A percentile compares a stretch with the other conserved stretches of the same genome.
These are phyloP conservation scores for Varanus salvator DNA, from an alignment of 2,113 vertebrate species.

Conservation along the genomic window DNA sequence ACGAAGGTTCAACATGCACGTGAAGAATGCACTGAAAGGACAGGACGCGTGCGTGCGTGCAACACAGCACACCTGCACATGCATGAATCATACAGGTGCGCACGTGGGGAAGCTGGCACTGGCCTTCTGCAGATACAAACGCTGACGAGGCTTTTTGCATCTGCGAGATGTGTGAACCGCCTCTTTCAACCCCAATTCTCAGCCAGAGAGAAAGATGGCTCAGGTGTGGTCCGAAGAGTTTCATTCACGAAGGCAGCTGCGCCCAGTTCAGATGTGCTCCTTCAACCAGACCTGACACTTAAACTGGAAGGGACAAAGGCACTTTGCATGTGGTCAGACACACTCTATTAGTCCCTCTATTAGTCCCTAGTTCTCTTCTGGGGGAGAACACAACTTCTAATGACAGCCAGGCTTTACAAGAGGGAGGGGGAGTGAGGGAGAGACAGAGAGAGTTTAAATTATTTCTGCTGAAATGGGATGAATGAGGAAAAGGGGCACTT, in stretches of 20 bases:
- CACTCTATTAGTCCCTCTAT: too few relatives aligned
- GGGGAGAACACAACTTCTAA: neutral
- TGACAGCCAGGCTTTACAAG: neutral
- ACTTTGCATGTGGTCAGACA: neutral
- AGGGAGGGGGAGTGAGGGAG: neutral
- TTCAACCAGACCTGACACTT: neutral
- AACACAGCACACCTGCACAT: too few relatives aligned
- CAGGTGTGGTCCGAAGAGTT: neutral
- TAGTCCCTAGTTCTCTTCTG: too few relatives aligned
- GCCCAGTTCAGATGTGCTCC: neutral
- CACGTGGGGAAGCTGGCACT: too few relatives aligned
- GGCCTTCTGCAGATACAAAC: neutral
- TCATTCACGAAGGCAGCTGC: neutral
- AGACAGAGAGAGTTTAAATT: neutral
- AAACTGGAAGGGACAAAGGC: neutral
- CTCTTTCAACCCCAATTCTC: neutral
- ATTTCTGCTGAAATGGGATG: neutral
- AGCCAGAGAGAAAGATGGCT: too few relatives aligned
- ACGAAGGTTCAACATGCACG: too few relatives aligned
- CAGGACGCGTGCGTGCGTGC: too few relatives aligned
- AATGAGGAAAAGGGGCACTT: fast-evolving
- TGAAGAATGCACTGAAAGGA: too few relatives aligned
- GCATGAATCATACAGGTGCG: too few relatives aligned
- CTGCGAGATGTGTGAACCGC: neutral
- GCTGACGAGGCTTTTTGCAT: neutral